These are phyloP conservation scores for Pinctada fucata DNA, from an alignment of 2,888 invertebrate species.

Conservation along the genomic window DNA sequence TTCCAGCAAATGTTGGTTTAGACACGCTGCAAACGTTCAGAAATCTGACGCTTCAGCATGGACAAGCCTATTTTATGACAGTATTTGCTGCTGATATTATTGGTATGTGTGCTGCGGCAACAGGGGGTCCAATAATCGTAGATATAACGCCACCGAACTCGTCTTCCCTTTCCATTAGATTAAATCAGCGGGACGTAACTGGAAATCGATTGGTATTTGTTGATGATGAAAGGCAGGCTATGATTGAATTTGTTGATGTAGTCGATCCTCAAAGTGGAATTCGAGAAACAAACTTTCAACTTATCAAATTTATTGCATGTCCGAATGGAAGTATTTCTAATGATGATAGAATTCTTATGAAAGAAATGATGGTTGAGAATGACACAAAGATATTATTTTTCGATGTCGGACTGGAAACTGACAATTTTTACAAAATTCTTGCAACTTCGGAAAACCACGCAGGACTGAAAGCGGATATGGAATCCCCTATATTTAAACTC, in stretches of 20 bases:
- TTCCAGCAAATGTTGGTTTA: slow-evolving; percentile 35
- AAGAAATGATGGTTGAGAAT: neutral
- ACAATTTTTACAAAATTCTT: slow-evolving; percentile 40
- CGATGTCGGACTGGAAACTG: slow-evolving; percentile 37
- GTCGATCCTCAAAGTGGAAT: slow-evolving; percentile 38
- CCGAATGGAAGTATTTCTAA: neutral
- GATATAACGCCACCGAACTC: slow-evolving; percentile 50
- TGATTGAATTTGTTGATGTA: slow-evolving; percentile 25
- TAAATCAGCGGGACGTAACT: neutral
- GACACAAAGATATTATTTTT: slow-evolving; percentile 44
- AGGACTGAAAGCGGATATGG: slow-evolving; percentile 22
- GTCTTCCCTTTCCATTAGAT: neutral
- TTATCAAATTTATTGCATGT: neutral
- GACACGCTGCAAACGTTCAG: slow-evolving; percentile 40
- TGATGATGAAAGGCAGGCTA: slow-evolving; percentile 1
- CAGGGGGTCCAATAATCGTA: slow-evolving; percentile 40
- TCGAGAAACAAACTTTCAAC: slow-evolving; percentile 7
- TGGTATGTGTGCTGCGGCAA: slow-evolving; percentile 45
- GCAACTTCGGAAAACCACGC: slow-evolving; percentile 46
- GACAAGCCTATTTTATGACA: slow-evolving; percentile 43
- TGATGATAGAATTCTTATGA: neutral
- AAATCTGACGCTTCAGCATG: slow-evolving; percentile 42
- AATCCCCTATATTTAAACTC: slow-evolving; percentile 38
- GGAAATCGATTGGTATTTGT: slow-evolving; percentile 18
- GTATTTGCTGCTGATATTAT: slow-evolving; percentile 52